These are phyloP conservation scores for Andrena dorsata DNA, from an alignment of 2,888 invertebrate genomes.

Conservation along the genomic window DNA sequence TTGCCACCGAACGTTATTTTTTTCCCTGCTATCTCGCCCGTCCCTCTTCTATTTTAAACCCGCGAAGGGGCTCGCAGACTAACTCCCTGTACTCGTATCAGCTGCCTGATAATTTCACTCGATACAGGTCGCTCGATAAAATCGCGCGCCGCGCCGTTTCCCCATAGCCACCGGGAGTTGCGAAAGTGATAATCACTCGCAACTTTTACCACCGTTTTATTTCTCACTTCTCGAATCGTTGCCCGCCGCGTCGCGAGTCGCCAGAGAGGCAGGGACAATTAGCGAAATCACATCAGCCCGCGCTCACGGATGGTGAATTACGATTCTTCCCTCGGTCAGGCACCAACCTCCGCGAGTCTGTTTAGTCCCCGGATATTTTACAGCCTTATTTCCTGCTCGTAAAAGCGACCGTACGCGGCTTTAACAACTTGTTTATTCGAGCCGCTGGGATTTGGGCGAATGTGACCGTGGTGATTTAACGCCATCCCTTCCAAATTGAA, in stretches of 20 bases:
- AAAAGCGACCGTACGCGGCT: slow-evolving; percentile 41
- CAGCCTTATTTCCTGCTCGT: slow-evolving; percentile 57
- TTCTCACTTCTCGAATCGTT: neutral
- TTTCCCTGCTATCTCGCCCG: slow-evolving; percentile 15
- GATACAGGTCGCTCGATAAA: neutral
- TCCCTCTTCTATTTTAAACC: slow-evolving; percentile 32
- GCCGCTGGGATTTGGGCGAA: slow-evolving; percentile 36
- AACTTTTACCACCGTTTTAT: neutral
- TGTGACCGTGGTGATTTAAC: slow-evolving; percentile 13
- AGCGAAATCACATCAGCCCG: slow-evolving; percentile 44
- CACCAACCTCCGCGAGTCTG: neutral
- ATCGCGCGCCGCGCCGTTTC: neutral
- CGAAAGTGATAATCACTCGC: neutral
- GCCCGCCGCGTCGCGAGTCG: neutral
- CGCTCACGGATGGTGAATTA: neutral
- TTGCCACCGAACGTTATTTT: slow-evolving; percentile 34
- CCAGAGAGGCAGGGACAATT: slow-evolving; percentile 24
- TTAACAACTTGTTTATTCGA: slow-evolving; percentile 59
- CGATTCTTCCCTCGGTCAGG: slow-evolving; percentile 14
- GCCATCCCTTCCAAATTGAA: neutral
- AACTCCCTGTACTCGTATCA: neutral
- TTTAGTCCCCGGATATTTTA: slow-evolving; percentile 40
- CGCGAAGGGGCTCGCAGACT: neutral
- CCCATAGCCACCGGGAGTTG: neutral
- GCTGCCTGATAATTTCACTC: slow-evolving; percentile 9